A percentile compares a stretch with the other conserved stretches of the same genome.
Evolutionary conservation across 2,797 vertebrate species (phyloP).

Genomic region (Ciconia nigra): DNA sequence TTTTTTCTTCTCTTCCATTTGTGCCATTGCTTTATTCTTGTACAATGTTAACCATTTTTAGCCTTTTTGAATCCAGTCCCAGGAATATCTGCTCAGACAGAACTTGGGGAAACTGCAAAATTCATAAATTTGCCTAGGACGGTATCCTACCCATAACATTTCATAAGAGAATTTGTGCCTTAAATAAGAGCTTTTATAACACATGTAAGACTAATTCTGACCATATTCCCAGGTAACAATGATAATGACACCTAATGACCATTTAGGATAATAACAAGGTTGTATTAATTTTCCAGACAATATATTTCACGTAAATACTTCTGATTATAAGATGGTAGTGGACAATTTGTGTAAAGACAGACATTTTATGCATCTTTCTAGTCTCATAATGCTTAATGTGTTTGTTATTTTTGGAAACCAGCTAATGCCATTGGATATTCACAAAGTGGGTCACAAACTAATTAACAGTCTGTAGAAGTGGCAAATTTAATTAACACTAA

Average conservation of each 20-base stretch:
- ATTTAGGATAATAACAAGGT: neutral
- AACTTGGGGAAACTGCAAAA: neutral
- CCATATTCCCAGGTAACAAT: neutral
- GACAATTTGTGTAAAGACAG: neutral
- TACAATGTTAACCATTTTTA: neutral
- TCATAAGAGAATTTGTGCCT: neutral
- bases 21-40: neutral
- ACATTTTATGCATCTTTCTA: neutral
- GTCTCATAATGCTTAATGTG: neutral
- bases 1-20: neutral
- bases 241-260: neutral
- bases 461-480: neutral
- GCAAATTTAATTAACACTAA: neutral
- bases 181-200: neutral
- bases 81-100: neutral
- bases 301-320: neutral
- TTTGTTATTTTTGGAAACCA: neutral
- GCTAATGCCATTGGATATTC: neutral
- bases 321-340: neutral
- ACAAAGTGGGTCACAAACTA: neutral
- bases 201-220: neutral
- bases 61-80: neutral
- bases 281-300: neutral
- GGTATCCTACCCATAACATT: neutral
- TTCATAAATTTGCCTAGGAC: neutral